A percentile compares a stretch with the other conserved stretches of the same genome.
These are phyloP conservation scores for Oryzias melastigma DNA, from an alignment of 2,113 vertebrate genomes.

Conservation along the genomic window DNA sequence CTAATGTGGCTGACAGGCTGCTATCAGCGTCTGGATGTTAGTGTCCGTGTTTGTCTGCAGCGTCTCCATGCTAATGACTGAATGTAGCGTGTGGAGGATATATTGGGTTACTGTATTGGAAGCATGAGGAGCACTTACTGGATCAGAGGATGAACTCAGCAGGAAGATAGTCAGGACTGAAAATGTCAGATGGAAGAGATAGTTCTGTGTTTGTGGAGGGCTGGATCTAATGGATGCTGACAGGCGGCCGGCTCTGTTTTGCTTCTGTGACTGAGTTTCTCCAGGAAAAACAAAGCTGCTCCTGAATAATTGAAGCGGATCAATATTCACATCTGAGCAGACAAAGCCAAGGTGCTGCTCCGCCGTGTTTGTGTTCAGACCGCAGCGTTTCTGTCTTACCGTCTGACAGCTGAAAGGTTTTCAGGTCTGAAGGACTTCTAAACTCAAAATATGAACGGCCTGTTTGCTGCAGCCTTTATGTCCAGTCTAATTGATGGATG, in stretches of 20 bases:
- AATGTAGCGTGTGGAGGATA: too few relatives aligned
- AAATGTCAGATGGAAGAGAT: too few relatives aligned
- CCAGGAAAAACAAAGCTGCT: constrained; percentile 4
- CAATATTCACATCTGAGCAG: background rate
- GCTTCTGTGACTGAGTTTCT: background rate
- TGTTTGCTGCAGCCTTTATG: background rate
- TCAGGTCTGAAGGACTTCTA: background rate
- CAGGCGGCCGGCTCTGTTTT: background rate
- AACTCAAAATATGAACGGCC: background rate
- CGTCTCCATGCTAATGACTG: too few relatives aligned
- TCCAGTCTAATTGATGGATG: background rate
- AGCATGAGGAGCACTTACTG: too few relatives aligned
- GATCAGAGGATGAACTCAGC: too few relatives aligned
- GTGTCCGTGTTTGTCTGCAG: too few relatives aligned
- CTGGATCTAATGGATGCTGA: too few relatives aligned
- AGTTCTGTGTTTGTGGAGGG: too few relatives aligned
- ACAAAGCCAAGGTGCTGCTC: background rate
- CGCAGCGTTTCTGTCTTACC: background rate
- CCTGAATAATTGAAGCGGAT: background rate
- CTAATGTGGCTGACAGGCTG: too few relatives aligned
- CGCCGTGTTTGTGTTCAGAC: background rate
- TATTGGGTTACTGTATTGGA: too few relatives aligned
- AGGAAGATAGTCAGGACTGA: too few relatives aligned
- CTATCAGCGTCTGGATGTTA: too few relatives aligned
- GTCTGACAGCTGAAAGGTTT: background rate